Evolutionary conservation across 2,888 invertebrate species (phyloP), one percentile per base, ranked within the genome.

Genomic region (Melanostoma mellinum): DNA sequence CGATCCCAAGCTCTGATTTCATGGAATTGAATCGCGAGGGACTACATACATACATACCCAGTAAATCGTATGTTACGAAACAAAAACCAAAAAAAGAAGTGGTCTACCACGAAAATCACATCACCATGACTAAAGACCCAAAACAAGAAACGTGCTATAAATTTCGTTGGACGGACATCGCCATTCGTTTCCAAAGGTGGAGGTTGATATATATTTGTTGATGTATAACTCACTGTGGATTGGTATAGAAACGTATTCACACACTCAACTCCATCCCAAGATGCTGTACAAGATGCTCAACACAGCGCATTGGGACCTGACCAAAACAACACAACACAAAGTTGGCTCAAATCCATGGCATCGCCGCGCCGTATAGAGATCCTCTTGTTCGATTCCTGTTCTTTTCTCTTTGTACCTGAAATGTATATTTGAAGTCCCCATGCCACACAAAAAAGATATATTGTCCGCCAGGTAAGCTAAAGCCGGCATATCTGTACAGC

Each of bases 401-500:
- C 20, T 20, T 76, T 61, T 71, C 48, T 53, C 53, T 61, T 76
- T 68, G 36, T 73, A 8, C 44, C 42, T 74, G 74, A 84, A 79
- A 84, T 84, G 68, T 63, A 79, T 84, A 84, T 71, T 79, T 74
- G 74, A 79, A 78, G 74, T 71, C 79, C 79, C 84, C 74, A 79
- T 79, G 79, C 74, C 84, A 84, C 84, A 84, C 79, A 84, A 84
- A 84, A 84, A 75, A 84, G 79, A 84, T 84, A 84, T 84, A 84
- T 84, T 84, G 79, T 79, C 79, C 74, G 56, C 58, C 84, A 84
- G 84, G 84, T 84, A 84, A 84, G 74, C 78, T 65, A 76, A 61
- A 68, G 78, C 65, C 79, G 71, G 71, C 55, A 53, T 74, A 60
- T 82, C 42, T 68, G 68, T 20, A 20, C 20, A 20, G 20, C 20